phyloP scores from a whole-genome alignment of 2,888 invertebrate genomes.

The Eilema depressum region DNA sequence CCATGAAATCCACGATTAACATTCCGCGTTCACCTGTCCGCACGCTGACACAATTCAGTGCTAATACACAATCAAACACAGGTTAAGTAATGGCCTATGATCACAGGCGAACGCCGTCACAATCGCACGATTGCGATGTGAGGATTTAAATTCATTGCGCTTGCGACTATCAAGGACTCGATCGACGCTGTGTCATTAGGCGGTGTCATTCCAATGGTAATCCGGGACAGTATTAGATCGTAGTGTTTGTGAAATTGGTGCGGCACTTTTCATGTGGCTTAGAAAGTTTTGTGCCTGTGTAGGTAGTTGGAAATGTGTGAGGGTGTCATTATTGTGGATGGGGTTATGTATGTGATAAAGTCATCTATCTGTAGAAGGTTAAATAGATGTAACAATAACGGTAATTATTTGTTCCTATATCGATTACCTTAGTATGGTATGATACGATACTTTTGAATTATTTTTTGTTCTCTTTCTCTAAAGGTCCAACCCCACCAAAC shows the following conservation, averaged over 20 bases:
- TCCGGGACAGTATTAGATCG: slow-evolving; percentile 60
- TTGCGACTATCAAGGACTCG: slow-evolving; percentile 31
- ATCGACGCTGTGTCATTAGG: slow-evolving; percentile 67
- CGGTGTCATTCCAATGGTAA: slow-evolving; percentile 74
- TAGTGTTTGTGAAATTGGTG: slow-evolving; percentile 36
- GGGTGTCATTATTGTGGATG: too few relatives aligned
- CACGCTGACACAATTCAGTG: slow-evolving; percentile 2
- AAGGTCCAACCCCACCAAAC: too few relatives aligned
- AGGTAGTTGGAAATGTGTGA: neutral
- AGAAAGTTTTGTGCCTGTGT: slow-evolving; percentile 15
- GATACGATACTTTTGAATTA: too few relatives aligned
- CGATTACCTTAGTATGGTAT: too few relatives aligned
- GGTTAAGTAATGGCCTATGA: slow-evolving; percentile 60
- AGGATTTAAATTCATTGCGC: slow-evolving; percentile 30
- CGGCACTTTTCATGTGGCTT: slow-evolving; percentile 30
- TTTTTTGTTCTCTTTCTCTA: too few relatives aligned
- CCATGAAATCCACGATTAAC: neutral
- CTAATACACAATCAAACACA: slow-evolving; percentile 59
- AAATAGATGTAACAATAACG: too few relatives aligned
- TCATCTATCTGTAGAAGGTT: too few relatives aligned
- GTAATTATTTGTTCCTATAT: too few relatives aligned
- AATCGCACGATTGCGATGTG: slow-evolving; percentile 37
- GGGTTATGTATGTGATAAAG: too few relatives aligned
- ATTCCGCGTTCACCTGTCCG: neutral
- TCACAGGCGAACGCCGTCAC: slow-evolving; percentile 58